These are phyloP conservation scores for Gryllus bimaculatus DNA, from an alignment of 1,140 invertebrate genomes.

Conservation along the genomic window DNA sequence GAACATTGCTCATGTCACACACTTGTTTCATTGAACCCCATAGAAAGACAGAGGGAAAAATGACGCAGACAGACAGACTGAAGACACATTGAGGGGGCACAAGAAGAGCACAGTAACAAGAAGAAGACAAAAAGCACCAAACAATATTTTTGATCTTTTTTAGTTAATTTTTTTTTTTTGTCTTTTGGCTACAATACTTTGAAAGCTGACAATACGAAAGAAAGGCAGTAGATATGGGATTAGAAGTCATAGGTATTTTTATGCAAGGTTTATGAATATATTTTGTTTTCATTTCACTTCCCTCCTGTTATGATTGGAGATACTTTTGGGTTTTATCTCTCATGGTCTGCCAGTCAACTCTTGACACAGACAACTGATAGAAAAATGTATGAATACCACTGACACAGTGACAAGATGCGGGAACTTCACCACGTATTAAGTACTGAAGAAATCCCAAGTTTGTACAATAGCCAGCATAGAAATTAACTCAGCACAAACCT, in stretches of 20 bases:
- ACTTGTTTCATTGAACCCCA: background rate
- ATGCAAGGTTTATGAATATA: constrained; percentile 1
- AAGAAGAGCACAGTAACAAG: background rate
- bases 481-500: background rate
- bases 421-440: background rate
- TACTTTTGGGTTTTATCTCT: background rate
- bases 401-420: background rate
- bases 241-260: constrained; percentile 14
- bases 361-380: background rate
- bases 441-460: background rate
- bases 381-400: background rate
- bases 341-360: background rate
- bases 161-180: background rate
- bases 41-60: background rate
- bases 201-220: constrained; percentile 16
- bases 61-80: background rate
- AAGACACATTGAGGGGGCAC: background rate
- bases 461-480: constrained; percentile 1
- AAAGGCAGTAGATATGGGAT: constrained; percentile 16
- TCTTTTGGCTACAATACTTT: constrained; percentile 9
- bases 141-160: constrained; percentile 12
- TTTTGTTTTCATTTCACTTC: constrained; percentile 2
- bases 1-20: background rate
- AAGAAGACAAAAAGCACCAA: background rate
- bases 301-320: background rate